Conservation (phyloP, 2,888 invertebrate species). For the Linyphia triangularis region DNA sequence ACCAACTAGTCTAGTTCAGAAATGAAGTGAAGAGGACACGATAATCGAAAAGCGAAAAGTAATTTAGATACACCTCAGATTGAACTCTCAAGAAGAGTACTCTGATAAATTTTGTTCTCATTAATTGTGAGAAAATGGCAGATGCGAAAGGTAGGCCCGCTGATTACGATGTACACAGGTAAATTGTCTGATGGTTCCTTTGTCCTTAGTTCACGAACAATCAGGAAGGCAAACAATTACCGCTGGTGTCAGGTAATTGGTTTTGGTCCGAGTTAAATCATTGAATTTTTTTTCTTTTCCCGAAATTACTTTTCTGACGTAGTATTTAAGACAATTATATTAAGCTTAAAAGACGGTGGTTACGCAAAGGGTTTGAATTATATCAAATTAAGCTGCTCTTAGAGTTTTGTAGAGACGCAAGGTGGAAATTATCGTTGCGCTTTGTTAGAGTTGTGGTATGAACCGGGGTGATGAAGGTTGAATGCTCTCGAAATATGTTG, state of each 20-base stretch:
- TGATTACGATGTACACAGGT: slow-evolving; percentile 22
- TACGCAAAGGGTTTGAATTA: slow-evolving; percentile 1
- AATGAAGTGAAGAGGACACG: background rate
- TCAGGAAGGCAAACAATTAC: slow-evolving; percentile 63
- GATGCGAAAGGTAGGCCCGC: slow-evolving; percentile 7
- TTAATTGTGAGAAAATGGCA: slow-evolving; percentile 43
- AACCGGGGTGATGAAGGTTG: too few relatives aligned
- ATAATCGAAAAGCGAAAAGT: background rate
- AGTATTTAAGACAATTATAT: slow-evolving; percentile 44
- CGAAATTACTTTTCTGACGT: slow-evolving; percentile 25
- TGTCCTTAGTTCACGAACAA: slow-evolving; percentile 33
- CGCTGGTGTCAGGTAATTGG: slow-evolving; percentile 48
- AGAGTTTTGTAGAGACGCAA: background rate
- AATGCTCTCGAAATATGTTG: too few relatives aligned
- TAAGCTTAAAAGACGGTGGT: slow-evolving; percentile 32
- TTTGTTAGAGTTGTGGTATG: too few relatives aligned
- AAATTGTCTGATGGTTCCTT: slow-evolving; percentile 44
- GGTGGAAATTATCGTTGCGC: too few relatives aligned
- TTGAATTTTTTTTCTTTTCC: slow-evolving; percentile 15
- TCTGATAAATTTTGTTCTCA: slow-evolving; percentile 29
- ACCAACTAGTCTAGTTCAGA: background rate
- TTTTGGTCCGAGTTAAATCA: slow-evolving; percentile 43
- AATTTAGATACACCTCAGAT: slow-evolving; percentile 7
- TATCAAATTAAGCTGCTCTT: slow-evolving; percentile 27
- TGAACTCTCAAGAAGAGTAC: background rate